Conservation (phyloP, 1,140 invertebrate species). For the Portunus trituberculatus region DNA sequence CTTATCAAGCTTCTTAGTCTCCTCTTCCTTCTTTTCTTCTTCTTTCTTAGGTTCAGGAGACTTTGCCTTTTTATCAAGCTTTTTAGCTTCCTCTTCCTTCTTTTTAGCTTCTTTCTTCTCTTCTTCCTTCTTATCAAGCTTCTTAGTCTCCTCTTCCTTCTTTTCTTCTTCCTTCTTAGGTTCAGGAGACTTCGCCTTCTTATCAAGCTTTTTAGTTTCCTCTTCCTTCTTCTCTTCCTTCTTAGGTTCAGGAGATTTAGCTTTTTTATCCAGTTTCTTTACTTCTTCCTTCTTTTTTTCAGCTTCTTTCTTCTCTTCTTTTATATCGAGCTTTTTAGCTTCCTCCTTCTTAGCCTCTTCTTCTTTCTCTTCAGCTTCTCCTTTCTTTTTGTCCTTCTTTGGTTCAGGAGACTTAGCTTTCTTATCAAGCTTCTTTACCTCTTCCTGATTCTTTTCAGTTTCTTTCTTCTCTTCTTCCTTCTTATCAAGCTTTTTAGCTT, state of each 20-base stretch:
- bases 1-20: not conserved
- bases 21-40: not conserved
- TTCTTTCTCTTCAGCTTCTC: not conserved
- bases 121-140: not conserved
- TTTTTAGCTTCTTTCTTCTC: not conserved
- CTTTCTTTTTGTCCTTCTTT: not conserved
- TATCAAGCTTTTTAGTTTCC: constrained; percentile 11
- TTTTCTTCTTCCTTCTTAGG: not conserved
- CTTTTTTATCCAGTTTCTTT: not conserved
- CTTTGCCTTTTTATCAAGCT: not conserved
- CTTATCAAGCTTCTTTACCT: not conserved
- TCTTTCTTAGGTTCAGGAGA: not conserved
- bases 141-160: not conserved
- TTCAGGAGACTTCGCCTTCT: constrained; percentile 36
- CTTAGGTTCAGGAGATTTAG: not conserved
- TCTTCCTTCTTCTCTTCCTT: constrained; percentile 34
- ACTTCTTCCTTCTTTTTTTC: not conserved
- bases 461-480: not conserved
- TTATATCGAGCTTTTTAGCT: not conserved
- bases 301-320: not conserved
- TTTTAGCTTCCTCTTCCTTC: not conserved
- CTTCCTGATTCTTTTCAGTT: not conserved
- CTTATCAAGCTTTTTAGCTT: not conserved
- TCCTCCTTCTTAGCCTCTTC: not conserved
- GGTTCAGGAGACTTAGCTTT: too few relatives aligned